Evolutionary conservation across 2,888 invertebrate species (phyloP), one percentile per base, ranked within the genome.

Genomic region (Actias luna): DNA sequence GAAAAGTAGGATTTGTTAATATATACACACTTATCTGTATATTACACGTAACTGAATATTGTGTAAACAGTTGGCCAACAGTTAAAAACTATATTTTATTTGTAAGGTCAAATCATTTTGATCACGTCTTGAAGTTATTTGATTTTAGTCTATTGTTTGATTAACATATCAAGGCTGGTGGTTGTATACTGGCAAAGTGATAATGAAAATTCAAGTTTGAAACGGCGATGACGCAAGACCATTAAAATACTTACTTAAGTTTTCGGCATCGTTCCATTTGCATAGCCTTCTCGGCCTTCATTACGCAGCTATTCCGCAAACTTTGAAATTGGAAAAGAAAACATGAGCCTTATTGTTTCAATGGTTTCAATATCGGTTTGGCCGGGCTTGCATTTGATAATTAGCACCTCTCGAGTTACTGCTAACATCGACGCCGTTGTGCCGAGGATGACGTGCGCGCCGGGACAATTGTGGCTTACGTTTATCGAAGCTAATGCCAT

Each of bases 181-280:
- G 86, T 85, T 85, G 86, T 87, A 91, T 88, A 90, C 87, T 85
- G 80, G 84, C 83, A 83, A 90, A 87, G 92, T 92, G 92, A 92
- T 92, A 92, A 92, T 92, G 90, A 92, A 92, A 92, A 89, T 90
- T 91, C 92, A 92, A 92, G 92, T 92, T 92, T 91, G 87, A 88
- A 91, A 84, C 84, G 79, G 74, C 83, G 85, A 91, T 92, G 92
- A 92, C 92, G 92, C 89, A 92, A 92, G 87, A 87, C 91, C 89
- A 90, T 92, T 92, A 92, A 92, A 88, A 87, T 89, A 87, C 87
- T 80, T 80, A 81, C 83, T 83, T 83, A 85, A 86, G 80, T 91
- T 91, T 92, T 92, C 89, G 92, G 92, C 91, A 87, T 84, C 87
- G 82, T 86, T 88, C 83, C 89, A 86, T 90, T 92, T 90, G 90